Evolutionary conservation across 2,888 invertebrate genomes (phyloP), one percentile per base, ranked within the genome.

Genomic region (Cybosia mesomella): DNA sequence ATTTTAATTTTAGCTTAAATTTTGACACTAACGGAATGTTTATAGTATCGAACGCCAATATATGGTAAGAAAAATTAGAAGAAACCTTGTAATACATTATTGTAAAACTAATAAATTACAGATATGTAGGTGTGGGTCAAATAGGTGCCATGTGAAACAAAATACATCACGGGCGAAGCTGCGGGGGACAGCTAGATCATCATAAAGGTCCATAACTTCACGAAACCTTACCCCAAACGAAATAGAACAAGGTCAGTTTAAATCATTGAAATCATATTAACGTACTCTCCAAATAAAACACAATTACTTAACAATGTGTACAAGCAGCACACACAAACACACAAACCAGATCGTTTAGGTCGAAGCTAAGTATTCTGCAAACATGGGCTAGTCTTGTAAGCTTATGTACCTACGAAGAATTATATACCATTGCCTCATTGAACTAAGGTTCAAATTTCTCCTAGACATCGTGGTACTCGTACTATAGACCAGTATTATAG

Each of bases 331-430:
- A 61, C 54, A 72, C 57, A 75, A 55, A 28, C 55, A 73, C 68
- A 74, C 76, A 77, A 54, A 58, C 49, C 28, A 71, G 76, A 66
- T 68, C 54, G 69, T 66, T 64, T 66, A 74, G 74, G 65, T 78
- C 67, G 65, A n/a, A 53, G 34, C 74, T 76, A 72, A 77, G 77
- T 66, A 53, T 55, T 64, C 1, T 0, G 68, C 68, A 77, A 77
- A 78, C 66, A 77, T 55, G 43, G 74, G 76, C 68, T 28, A 36
- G 70, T 58, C 63, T 34, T 36, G 58, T 49, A 53, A 22, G 7
- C 22, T 24, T 28, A 28, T 58, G 18, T 11, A 10, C n/a, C n/a
- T n/a, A n/a, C 39, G 5, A 18, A 7, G 28, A n/a, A 18, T 28
- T 62, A 7, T 49, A 62, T 62, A 53, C 49, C 32, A 49, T 32